Evolutionary conservation across 2,888 invertebrate genomes (phyloP).

Genomic region (Cephus pygmeus): DNA sequence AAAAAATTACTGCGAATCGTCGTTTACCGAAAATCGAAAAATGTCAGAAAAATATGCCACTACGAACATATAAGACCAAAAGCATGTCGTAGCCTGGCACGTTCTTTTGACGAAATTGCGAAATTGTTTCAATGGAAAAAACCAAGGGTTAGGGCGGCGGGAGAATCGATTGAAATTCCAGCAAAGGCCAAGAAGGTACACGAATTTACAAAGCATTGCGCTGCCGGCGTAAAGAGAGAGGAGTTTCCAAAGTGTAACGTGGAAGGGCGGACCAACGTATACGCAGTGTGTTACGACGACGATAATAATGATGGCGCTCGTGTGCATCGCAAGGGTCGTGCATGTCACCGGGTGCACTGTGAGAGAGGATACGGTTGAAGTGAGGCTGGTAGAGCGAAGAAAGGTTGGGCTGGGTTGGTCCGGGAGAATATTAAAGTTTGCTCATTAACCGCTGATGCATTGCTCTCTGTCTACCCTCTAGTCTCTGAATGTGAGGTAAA

Average conservation of each 20-base stretch:
- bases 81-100: background rate
- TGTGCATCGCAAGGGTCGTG: background rate
- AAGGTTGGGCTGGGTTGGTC: constrained; percentile 28
- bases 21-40: too few species aligned
- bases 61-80: background rate
- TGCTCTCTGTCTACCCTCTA: constrained; percentile 28
- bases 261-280: background rate
- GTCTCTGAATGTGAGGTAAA: background rate
- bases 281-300: background rate
- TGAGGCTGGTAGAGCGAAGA: background rate
- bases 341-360: background rate
- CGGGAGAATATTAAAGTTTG: constrained; percentile 55
- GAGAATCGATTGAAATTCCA: background rate
- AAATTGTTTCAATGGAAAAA: background rate
- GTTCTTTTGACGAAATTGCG: background rate
- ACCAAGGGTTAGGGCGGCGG: background rate
- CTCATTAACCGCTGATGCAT: constrained; percentile 57
- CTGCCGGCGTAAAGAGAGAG: background rate
- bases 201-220: background rate
- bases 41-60: background rate
- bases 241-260: background rate
- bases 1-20: background rate
- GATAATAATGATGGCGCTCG: background rate
- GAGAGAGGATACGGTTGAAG: background rate
- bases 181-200: background rate